Evolutionary conservation across 2,797 vertebrate genomes (phyloP).

Genomic region (Tragelaphus oryx): DNA sequence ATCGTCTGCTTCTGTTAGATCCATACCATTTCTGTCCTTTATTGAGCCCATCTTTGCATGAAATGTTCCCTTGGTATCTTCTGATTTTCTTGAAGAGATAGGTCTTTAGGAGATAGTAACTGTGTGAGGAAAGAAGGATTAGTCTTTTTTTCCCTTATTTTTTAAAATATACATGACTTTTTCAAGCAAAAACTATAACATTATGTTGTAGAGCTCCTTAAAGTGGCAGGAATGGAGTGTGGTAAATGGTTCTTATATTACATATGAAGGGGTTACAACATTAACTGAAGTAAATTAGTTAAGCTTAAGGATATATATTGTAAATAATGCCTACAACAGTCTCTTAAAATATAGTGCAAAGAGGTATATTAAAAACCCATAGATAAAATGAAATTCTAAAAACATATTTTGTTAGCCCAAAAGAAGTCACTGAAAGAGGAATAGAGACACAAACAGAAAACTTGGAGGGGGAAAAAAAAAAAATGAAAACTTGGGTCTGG

Average conservation of each 20-base stretch:
- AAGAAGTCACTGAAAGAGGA: neutral
- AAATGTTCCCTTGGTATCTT: no score
- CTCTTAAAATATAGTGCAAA: neutral
- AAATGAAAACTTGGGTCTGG: neutral
- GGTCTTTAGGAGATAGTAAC: neutral
- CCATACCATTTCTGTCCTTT: no score
- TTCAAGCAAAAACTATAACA: neutral
- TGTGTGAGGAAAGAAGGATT: neutral
- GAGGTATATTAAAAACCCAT: neutral
- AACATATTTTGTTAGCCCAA: neutral
- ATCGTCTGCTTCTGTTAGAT: no score
- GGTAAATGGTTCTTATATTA: neutral
- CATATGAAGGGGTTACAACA: neutral
- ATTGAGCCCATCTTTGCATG: no score
- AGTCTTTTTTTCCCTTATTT: neutral
- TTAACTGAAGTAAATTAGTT: neutral
- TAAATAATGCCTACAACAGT: neutral
- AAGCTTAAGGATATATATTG: neutral
- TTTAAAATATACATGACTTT: neutral
- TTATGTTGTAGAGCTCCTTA: neutral
- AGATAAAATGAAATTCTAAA: slow-evolving; percentile 10
- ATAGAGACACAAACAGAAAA: neutral
- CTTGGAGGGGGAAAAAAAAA: neutral
- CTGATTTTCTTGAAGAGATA: no score
- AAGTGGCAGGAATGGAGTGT: neutral